These are phyloP conservation scores for Calycopis cecrops DNA, from an alignment of 1,140 invertebrate species.

Conservation along the genomic window DNA sequence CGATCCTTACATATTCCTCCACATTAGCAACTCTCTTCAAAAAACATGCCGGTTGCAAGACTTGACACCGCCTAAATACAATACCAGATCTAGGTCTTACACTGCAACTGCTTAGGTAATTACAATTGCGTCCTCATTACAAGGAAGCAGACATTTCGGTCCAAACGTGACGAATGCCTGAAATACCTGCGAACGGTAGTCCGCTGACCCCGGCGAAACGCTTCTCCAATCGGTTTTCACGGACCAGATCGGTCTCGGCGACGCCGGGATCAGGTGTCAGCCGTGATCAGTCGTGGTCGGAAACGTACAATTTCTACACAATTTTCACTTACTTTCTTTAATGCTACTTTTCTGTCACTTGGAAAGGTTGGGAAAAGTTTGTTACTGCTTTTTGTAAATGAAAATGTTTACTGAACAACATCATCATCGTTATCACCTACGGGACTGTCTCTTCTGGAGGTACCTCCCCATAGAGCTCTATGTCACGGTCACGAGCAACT, in stretches of 20 bases:
- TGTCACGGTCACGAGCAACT: too few species aligned
- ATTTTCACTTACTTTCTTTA: conserved; percentile 32
- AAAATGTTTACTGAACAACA: too few species aligned
- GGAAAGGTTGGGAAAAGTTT: conserved; percentile 3
- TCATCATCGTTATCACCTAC: too few species aligned
- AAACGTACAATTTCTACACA: conserved; percentile 39
- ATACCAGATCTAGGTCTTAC: too few species aligned
- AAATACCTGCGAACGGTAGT: conserved; percentile 37
- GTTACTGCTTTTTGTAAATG: too few species aligned
- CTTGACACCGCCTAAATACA: too few species aligned
- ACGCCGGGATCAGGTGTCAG: conserved; percentile 53
- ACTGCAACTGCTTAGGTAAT: conserved; percentile 19
- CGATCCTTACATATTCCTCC: too few species aligned
- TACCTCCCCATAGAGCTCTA: too few species aligned
- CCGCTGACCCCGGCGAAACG: conserved; percentile 53
- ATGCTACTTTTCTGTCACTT: conserved; percentile 9
- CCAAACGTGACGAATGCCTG: conserved; percentile 19
- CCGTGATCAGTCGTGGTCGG: conserved; percentile 48
- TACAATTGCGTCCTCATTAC: conserved; percentile 28
- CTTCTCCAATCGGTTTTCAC: conserved; percentile 63
- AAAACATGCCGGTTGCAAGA: too few species aligned
- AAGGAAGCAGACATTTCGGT: neutral
- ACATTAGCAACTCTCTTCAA: too few species aligned
- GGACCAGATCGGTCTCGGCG: conserved; percentile 32
- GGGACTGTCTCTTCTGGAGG: too few species aligned